phyloP scores from a whole-genome alignment of 2,113 vertebrate genomes.

The Panthera leo region DNA sequence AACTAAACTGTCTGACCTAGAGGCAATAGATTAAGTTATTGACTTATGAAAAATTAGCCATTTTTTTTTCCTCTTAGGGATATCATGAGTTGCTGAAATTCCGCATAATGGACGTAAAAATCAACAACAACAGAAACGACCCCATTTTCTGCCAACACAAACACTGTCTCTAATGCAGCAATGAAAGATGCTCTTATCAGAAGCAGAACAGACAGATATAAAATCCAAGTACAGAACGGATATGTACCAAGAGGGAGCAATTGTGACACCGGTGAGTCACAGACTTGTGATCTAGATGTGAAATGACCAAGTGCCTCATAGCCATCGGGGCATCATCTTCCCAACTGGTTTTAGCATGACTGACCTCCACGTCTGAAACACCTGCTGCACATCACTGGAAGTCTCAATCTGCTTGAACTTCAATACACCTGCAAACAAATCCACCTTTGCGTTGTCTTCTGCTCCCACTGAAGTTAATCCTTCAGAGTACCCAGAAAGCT shows the following conservation, averaged over 20 bases:
- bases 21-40: constrained; percentile 52
- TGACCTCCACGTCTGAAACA: not conserved
- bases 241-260: not conserved
- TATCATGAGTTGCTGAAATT: constrained; percentile 54
- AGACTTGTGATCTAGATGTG: not conserved
- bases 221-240: not conserved
- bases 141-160: constrained; percentile 73
- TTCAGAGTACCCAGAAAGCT: not conserved
- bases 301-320: not conserved
- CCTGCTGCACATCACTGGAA: not conserved
- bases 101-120: constrained; percentile 63
- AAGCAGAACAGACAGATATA: not conserved
- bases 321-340: not conserved
- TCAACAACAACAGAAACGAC: constrained; percentile 73
- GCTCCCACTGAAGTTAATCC: not conserved
- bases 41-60: not conserved
- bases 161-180: constrained; percentile 15
- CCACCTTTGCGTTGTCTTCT: not conserved
- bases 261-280: not conserved
- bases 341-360: not conserved
- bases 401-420: not conserved
- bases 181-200: constrained; percentile 41
- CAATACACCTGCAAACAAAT: not conserved
- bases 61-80: constrained; percentile 68
- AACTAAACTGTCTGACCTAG: constrained; percentile 64